Evolutionary conservation across 1,140 invertebrate species (phyloP).

Genomic region (Lordiphosa collinella): DNA sequence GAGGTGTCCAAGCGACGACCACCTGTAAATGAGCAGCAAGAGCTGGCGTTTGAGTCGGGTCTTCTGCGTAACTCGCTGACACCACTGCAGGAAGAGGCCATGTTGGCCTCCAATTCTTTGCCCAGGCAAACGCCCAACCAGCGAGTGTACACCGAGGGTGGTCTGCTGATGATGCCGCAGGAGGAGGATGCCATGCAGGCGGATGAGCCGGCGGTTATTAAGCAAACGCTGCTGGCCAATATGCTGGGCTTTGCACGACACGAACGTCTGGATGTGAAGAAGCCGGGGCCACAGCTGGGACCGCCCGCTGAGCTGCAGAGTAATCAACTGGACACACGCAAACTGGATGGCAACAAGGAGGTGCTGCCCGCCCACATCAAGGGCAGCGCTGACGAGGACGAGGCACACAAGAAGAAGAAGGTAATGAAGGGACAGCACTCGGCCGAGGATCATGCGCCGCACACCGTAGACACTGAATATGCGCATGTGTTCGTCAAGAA

Average conservation of each 20-base stretch:
- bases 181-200: constrained; percentile 49
- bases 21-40: constrained; percentile 32
- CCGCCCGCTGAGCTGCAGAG: constrained; percentile 63
- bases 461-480: constrained; percentile 79
- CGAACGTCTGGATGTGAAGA: constrained; percentile 95
- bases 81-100: constrained; percentile 71
- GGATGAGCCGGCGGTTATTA: constrained; percentile 75
- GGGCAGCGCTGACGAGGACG: constrained; percentile 48
- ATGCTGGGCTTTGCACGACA: constrained; percentile 88
- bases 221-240: constrained; percentile 62
- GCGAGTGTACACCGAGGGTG: constrained; percentile 84
- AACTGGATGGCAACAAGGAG: constrained; percentile 59
- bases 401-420: constrained; percentile 75
- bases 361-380: constrained; percentile 74
- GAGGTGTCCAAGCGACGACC: constrained; percentile 56
- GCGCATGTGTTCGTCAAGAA: constrained; percentile 79
- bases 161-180: constrained; percentile 81
- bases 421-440: constrained; percentile 68
- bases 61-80: constrained; percentile 66
- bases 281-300: constrained; percentile 90
- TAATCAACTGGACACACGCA: constrained; percentile 46
- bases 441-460: constrained; percentile 78
- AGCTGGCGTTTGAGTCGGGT: constrained; percentile 54
- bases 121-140: constrained; percentile 40
- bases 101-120: constrained; percentile 67